These are phyloP conservation scores for Craseonycteris thonglongyai DNA, from an alignment of 2,113 vertebrate species.

Conservation along the genomic window DNA sequence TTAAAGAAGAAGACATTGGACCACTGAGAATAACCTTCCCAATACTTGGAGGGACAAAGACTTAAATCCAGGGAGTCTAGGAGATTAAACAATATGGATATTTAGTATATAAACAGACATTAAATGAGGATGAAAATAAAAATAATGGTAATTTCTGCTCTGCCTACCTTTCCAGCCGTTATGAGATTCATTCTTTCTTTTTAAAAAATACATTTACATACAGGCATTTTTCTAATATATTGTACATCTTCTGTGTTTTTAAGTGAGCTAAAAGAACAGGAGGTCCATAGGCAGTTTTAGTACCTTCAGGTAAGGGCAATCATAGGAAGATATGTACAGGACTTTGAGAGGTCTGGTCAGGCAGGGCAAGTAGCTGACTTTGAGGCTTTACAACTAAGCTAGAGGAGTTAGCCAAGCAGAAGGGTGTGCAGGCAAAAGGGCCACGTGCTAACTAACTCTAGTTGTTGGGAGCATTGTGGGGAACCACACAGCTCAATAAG, in stretches of 20 bases:
- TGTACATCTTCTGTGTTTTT: not conserved
- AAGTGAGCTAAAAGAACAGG: not conserved
- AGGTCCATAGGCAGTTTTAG: not conserved
- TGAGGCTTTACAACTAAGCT: not conserved
- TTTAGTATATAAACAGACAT: not conserved
- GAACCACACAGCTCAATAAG: not conserved
- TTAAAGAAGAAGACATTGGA: not conserved
- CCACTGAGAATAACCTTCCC: not conserved
- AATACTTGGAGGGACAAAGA: not conserved
- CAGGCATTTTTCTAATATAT: not conserved
- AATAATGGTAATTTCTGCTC: not conserved
- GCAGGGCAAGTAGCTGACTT: not conserved
- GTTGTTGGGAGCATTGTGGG: not conserved
- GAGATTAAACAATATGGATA: not conserved
- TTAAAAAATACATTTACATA: not conserved
- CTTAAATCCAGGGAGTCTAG: not conserved
- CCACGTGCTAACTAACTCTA: not conserved
- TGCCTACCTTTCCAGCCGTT: not conserved
- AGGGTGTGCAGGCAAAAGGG: not conserved
- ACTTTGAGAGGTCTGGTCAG: not conserved
- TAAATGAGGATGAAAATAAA: not conserved
- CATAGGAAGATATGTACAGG: not conserved
- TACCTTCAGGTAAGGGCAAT: not conserved
- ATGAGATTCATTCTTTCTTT: not conserved
- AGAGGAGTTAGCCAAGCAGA: not conserved